Evolutionary conservation across 2,113 vertebrate species (phyloP), one percentile per base, ranked within the genome.

Genomic region (Fulica atra): DNA sequence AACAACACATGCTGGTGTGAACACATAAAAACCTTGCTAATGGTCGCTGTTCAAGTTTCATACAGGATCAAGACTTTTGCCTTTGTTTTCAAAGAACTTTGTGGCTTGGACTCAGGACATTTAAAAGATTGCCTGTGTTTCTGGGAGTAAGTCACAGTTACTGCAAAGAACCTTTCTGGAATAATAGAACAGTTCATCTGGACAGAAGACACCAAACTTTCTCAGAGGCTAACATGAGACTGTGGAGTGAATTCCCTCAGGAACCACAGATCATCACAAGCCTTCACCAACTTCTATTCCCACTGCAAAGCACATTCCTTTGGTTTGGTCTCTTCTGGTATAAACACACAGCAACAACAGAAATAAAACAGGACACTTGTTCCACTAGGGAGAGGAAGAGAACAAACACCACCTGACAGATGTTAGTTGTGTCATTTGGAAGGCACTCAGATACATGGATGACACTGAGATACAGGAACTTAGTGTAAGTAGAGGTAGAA

Each of bases 351-450:
- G 69, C 60, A 95, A 86, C 35, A 65, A 54, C 65, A 86, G 85
- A 88, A 91, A 88, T 72, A 90, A 73, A 88, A 63, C 54, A 84
- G 60, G 83, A 74, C 73, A 93, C 53, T 92, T 81, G 53, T 76
- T 87, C 53, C 86, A 83, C 46, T 42, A 63, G 31, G 64, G 73
- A 95, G 57, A 76, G 78, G 77, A 88, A 81, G 44, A 87, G 84
- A 92, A 95, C 35, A 78, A 83, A 68, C 77, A 95, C 53, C 87
- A 95, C 79, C 91, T 94, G 73, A 94, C 93, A 95, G 94, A 95
- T 95, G 89, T 94, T 89, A 64, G 57, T 28, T 82, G 44, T 80
- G 23, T 96, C 63, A 69, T 65, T 76, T 94, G 91, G 81, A 51
- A 88, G 78, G 60, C 78, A 48, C 81, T 84, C 36, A 46, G 54